Base-by-base conservation (phyloP, 2,888 invertebrate genomes). In the Mythimna pallens region DNA sequence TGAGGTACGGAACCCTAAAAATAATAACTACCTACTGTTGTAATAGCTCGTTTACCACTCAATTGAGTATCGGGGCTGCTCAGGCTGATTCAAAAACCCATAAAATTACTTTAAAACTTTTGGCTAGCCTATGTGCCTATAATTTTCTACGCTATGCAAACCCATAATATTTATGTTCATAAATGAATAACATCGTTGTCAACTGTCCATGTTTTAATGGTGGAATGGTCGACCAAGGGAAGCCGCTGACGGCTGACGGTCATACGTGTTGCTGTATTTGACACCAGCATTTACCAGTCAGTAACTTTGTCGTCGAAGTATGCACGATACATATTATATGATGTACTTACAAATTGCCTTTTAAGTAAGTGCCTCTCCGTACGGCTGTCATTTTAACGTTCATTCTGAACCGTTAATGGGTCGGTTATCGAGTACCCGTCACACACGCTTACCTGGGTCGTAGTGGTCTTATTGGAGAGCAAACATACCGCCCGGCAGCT, bases 391-490 rank as follows among this genome's bases (percentile, higher is more conserved):
- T 63, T 65, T 75, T 58, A 62, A 70, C 40, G 52, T 54, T 61
- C 63, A 22, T 47, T 61, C 25, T 65, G 47, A 43, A 64, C 69
- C 58, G 65, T 68, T 73, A 83, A 76, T 73, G 73, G 67, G 70
- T 65, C 65, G 61, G 65, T 73, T 70, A 59, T 77, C 59, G 81
- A 80, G 83, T 65, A 59, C 43, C 54, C 63, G 71, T 76, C 66
- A 57, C 52, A 69, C 58, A 65, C 58, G 47, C 25, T 57, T 79
- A 79, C 83, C 67, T 76, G 80, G 54, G 17, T 59, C 65, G 63
- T 57, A 10, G 43, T 75, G 43, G 36, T 63, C 61, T 62, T 36
- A 34, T 82, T 57, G 55, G 40, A 67, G 25, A 65, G 61, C 66
- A 70, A 74, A 68, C 67, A 68, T 62, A 57, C 58, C 74, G 65